Evolutionary conservation across 2,888 invertebrate genomes (phyloP).

Genomic region (Apeira syringaria): DNA sequence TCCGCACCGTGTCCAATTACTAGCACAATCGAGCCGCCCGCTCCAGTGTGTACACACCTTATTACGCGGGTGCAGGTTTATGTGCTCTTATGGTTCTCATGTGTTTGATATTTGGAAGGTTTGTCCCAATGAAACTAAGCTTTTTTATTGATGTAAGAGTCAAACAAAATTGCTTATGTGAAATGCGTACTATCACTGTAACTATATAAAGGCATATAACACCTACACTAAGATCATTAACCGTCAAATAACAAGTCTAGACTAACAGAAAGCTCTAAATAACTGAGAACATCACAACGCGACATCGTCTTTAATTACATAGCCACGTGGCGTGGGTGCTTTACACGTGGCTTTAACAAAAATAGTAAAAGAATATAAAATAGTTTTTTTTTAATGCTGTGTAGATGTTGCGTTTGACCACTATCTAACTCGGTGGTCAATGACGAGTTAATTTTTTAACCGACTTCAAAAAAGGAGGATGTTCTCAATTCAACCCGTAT

Average conservation of each 20-base stretch:
- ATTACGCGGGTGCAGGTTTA: slow-evolving; percentile 9
- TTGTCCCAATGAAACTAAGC: too few species aligned
- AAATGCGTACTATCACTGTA: too few species aligned
- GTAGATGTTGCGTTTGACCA: too few species aligned
- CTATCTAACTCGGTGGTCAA: too few species aligned
- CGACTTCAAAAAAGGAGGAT: too few species aligned
- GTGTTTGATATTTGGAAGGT: not conserved
- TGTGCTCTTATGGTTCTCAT: slow-evolving; percentile 9
- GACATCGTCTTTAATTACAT: slow-evolving; percentile 53
- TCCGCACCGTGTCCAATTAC: slow-evolving; percentile 68
- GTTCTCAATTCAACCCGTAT: too few species aligned
- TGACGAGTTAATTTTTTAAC: too few species aligned
- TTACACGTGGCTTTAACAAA: not conserved
- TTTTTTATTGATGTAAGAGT: too few species aligned
- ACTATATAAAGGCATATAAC: not conserved
- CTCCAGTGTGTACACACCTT: slow-evolving; percentile 17
- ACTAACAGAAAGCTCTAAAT: slow-evolving; percentile 17
- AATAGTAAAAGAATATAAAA: too few species aligned
- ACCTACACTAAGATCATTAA: slow-evolving; percentile 21
- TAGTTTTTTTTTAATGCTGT: too few species aligned
- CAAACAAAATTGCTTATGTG: too few species aligned
- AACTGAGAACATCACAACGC: slow-evolving; percentile 24
- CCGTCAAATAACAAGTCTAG: slow-evolving; percentile 12
- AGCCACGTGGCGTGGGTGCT: not conserved
- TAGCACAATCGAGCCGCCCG: slow-evolving; percentile 29